A percentile compares a stretch with the other conserved stretches of the same genome.
Conservation (phyloP, 2,113 vertebrate genomes). For the Gallinago media region DNA sequence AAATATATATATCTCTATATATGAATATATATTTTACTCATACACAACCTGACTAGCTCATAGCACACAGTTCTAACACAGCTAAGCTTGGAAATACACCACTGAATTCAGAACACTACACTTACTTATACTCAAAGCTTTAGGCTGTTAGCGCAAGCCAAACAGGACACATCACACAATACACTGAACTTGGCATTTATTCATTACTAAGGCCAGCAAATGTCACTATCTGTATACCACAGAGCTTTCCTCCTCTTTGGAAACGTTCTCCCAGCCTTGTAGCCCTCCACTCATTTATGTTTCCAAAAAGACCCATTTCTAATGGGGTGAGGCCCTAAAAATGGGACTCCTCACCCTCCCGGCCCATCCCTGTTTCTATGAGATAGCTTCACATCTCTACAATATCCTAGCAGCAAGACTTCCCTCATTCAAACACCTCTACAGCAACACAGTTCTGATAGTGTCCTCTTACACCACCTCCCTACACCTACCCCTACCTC, state of each 20-base stretch:
- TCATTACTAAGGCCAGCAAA: slow-evolving; percentile 58
- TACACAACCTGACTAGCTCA: slow-evolving; percentile 70
- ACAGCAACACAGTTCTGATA: not conserved
- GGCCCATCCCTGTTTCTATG: not conserved
- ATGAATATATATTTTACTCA: slow-evolving; percentile 59
- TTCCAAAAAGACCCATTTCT: not conserved
- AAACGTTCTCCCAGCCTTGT: not conserved
- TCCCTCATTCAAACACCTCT: not conserved
- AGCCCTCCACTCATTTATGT: not conserved
- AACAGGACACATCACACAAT: slow-evolving; percentile 64
- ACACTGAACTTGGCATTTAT: slow-evolving; percentile 53
- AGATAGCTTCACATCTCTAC: not conserved
- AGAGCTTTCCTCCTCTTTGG: slow-evolving; percentile 16
- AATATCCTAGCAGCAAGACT: not conserved
- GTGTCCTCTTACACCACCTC: not conserved
- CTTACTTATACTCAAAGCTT: slow-evolving; percentile 55
- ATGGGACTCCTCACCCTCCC: not conserved
- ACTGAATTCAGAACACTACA: slow-evolving; percentile 65
- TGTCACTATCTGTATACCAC: slow-evolving; percentile 33
- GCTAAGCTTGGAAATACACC: slow-evolving; percentile 63
- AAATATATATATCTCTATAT: slow-evolving; percentile 52
- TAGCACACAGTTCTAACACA: slow-evolving; percentile 70
- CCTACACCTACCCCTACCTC: not conserved
- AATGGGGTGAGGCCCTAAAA: not conserved
- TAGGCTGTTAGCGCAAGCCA: slow-evolving; percentile 46